Percentiles rank a stretch among this genome's conserved stretches.
phyloP scores from a whole-genome alignment of 2,888 invertebrate species.

The Orthosia incerta region DNA sequence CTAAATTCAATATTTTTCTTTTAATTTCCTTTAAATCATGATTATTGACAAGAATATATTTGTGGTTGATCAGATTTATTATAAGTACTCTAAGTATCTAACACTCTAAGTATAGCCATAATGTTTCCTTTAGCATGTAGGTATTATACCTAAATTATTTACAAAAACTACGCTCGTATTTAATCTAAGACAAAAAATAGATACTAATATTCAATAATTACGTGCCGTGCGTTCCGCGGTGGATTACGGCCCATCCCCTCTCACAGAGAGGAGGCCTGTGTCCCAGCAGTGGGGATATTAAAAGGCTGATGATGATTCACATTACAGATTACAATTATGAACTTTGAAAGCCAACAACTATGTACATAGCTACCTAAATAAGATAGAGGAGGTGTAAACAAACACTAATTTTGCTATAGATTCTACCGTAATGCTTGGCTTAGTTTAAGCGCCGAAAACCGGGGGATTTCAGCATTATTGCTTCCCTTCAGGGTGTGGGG shows the following conservation, averaged over 20 bases:
- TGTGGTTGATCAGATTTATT: background rate
- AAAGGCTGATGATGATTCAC: too few relatives aligned
- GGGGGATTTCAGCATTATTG: constrained; percentile 88
- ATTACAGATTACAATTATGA: background rate
- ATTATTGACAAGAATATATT: background rate
- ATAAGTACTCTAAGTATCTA: too few relatives aligned
- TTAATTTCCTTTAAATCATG: background rate
- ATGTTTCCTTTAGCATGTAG: too few relatives aligned
- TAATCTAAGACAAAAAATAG: background rate
- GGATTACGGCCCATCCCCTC: too few relatives aligned
- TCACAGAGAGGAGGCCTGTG: too few relatives aligned
- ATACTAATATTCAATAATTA: background rate
- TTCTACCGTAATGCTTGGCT: constrained; percentile 83
- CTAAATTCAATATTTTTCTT: background rate
- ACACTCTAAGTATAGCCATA: too few relatives aligned
- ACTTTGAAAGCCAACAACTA: background rate
- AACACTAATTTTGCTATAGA: constrained; percentile 81
- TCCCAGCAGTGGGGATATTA: too few relatives aligned
- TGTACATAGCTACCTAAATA: background rate
- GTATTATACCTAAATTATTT: background rate
- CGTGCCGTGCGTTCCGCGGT: too few relatives aligned
- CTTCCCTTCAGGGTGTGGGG: constrained; percentile 73
- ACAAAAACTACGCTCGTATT: background rate
- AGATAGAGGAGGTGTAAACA: constrained; percentile 65
- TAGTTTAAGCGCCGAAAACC: constrained; percentile 88